Base-by-base conservation (phyloP, 1,140 invertebrate genomes). In the Campodea augens region DNA sequence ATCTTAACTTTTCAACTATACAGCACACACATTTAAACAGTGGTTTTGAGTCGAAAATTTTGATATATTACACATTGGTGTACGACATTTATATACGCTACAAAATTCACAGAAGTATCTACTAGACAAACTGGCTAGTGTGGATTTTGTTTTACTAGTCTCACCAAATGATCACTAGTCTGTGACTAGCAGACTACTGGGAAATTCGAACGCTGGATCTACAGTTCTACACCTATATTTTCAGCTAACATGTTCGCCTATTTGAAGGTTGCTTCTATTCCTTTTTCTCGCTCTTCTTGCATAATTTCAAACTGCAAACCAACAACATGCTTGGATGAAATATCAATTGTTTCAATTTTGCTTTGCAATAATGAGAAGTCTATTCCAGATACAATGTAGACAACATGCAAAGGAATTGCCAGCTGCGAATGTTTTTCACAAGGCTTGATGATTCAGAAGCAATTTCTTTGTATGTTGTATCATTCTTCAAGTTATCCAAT, bases 311-410 rank as follows among this genome's bases (percentile, higher is more conserved):
- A n/a, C n/a, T n/a, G n/a, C 18, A 41, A 22, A 18, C 15, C 4
- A 19, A n/a, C 13, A n/a, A 41, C n/a, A 13, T 19, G 22, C n/a
- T 20, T n/a, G 22, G 22, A n/a, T n/a, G 39, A 41, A 5, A n/a
- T 5, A n/a, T 20, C 18, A 4, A 41, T n/a, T 19, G 22, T 41
- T n/a, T 19, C n/a, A 24, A 4, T 13, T 18, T 39, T 2, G 2
- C 38, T 39, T 38, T 45, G 44, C 20, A 45, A n/a, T 22, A n/a
- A 18, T 18, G n/a, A 40, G 29, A 18, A 45, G n/a, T 21, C 18
- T 19, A n/a, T 41, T 38, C 44, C 44, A 45, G 38, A 45, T n/a
- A n/a, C n/a, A n/a, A n/a, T n/a, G n/a, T 41, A 13, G 25, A 7
- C 32, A 45, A 41, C 13, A 21, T 22, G 15, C 12, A 15, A 21